Evolutionary conservation across 2,113 vertebrate species (phyloP).

Genomic region (Rhea pennata): DNA sequence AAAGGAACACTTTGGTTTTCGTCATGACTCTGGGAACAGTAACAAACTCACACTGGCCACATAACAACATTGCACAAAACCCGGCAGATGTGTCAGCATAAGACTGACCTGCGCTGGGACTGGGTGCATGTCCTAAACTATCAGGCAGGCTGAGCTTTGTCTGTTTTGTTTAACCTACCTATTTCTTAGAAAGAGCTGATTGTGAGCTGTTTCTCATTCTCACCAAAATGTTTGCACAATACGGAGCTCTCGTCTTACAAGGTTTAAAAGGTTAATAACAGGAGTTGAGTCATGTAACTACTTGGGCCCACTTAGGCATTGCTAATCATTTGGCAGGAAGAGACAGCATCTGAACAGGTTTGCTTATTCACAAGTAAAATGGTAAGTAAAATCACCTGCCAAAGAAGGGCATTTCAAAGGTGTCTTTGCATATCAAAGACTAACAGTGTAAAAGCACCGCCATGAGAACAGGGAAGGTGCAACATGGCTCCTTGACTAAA

Average conservation of each 20-base stretch:
- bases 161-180: rapidly evolving
- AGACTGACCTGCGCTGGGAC: rapidly evolving
- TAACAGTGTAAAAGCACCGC: background rate
- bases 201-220: background rate
- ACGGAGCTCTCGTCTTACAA: background rate
- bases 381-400: background rate
- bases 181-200: background rate
- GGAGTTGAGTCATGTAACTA: background rate
- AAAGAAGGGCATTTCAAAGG: background rate
- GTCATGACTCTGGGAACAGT: too few species aligned
- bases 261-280: background rate
- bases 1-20: background rate
- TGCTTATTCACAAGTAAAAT: background rate
- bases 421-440: background rate
- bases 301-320: background rate
- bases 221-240: background rate
- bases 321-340: conserved; percentile 17
- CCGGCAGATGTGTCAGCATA: rapidly evolving
- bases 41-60: background rate
- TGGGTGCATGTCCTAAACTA: rapidly evolving
- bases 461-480: background rate
- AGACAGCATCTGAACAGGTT: background rate
- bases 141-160: background rate
- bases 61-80: rapidly evolving
- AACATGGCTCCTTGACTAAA: background rate